Percentiles rank a stretch among this genome's conserved stretches.
Evolutionary conservation across 2,797 vertebrate genomes (phyloP).

Genomic region (Catostomus latipinnis): DNA sequence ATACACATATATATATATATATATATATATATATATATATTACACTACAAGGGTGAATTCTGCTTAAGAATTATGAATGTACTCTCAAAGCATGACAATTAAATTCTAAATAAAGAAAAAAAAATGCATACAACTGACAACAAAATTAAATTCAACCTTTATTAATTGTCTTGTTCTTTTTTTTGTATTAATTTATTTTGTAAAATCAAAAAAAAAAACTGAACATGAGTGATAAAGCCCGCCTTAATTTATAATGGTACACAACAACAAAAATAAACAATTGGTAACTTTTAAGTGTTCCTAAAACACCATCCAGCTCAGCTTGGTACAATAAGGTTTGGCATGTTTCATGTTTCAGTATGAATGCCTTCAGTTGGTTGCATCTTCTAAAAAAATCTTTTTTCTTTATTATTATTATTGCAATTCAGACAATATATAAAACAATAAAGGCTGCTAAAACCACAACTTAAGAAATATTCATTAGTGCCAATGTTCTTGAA

Average conservation of each 20-base stretch:
- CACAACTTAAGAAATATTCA: conserved; percentile 78
- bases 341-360: conserved; percentile 76
- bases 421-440: conserved; percentile 76
- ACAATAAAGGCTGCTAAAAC: conserved; percentile 74
- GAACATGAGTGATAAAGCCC: conserved; percentile 85
- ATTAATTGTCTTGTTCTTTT: conserved; percentile 83
- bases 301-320: conserved; percentile 85
- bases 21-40: neutral
- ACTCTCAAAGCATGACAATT: neutral
- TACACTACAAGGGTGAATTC: neutral
- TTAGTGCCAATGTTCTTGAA: conserved; percentile 84
- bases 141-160: conserved; percentile 82
- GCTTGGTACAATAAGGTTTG: conserved; percentile 80
- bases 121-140: conserved; percentile 25
- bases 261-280: conserved; percentile 74
- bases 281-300: conserved; percentile 83
- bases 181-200: conserved; percentile 82
- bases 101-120: neutral
- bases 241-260: conserved; percentile 85
- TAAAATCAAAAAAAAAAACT: conserved; percentile 84
- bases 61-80: neutral
- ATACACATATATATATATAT: too few relatives aligned
- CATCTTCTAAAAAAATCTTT: conserved; percentile 68
- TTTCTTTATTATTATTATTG: conserved; percentile 77
- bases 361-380: conserved; percentile 83